Evolutionary conservation across 2,113 vertebrate species (phyloP), one percentile per base, ranked within the genome.

Genomic region (Ammodytes dubius): DNA sequence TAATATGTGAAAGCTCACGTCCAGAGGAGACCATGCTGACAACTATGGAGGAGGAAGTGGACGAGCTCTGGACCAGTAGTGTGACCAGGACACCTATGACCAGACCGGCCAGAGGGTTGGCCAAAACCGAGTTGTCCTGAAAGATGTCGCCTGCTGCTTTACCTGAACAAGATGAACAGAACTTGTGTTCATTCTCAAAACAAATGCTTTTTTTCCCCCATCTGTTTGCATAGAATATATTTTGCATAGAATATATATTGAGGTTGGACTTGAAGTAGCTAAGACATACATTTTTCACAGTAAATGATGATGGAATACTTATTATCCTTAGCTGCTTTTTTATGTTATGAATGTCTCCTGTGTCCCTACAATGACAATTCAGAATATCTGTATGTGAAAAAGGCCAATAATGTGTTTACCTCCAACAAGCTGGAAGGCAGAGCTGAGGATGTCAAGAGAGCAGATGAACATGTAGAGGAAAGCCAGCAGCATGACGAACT

Each of bases 11-110:
- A 27, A 9, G 35, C 6, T 97, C 88, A 99, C 98, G 0, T 4
- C 96, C 97, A 74, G 98, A 98, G 43, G 98, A 96, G 27, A 99
- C 98, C 98, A 99, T 99, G 96, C 98, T 99, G 94, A 99, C 98
- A 0, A 99, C 86, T 59, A 99, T 98, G 63, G 98, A 99, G 0
- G 98, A 96, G 1, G 98, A 99, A 0, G 98, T 99, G 74, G 97
- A 99, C 6, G 98, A 99, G 79, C 98, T 99, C 88, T 99, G 98
- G 2, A 99, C 98, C 86, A 99, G 90, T 65, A 99, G 95, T 0
- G 98, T 99, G 79, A 99, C 98, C 86, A 99, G 90, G 56, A 99
- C 95, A 0, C 98, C 98, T 0, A 99, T 99, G 76, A 99, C 96
- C 85, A 99, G 49, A 1, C 98, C 97, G 0, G 97, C 97, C 84